These are phyloP conservation scores for Drepana falcataria DNA, from an alignment of 2,888 invertebrate species.

Conservation along the genomic window DNA sequence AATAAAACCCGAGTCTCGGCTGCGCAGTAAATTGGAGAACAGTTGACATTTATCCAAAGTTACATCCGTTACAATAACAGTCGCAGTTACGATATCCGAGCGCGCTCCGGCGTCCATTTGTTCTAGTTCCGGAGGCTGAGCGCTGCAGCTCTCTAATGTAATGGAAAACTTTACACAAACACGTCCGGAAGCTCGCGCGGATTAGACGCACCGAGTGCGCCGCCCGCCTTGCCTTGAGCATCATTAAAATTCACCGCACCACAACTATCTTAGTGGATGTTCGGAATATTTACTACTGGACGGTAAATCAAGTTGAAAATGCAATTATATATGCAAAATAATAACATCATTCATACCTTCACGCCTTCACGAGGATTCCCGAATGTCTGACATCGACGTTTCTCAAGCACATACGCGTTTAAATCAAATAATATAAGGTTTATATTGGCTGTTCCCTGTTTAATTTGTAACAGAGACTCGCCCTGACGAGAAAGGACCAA, in stretches of 20 bases:
- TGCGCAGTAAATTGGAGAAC: constrained; percentile 67
- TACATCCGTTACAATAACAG: constrained; percentile 75
- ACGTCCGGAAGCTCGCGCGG: constrained; percentile 42
- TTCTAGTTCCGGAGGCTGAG: constrained; percentile 58
- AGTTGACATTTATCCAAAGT: constrained; percentile 76
- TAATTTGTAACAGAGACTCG: too few relatives aligned
- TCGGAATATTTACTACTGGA: constrained; percentile 36
- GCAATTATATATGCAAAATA: constrained; percentile 13
- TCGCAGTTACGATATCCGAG: constrained; percentile 69
- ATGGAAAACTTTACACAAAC: constrained; percentile 68
- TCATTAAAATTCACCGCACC: constrained; percentile 61
- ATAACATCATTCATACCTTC: too few relatives aligned
- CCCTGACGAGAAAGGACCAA: too few relatives aligned
- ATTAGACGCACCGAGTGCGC: constrained; percentile 44
- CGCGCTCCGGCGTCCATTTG: constrained; percentile 58
- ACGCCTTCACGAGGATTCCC: too few relatives aligned
- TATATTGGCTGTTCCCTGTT: too few relatives aligned
- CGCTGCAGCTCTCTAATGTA: constrained; percentile 51
- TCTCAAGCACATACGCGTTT: too few relatives aligned
- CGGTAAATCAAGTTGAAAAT: constrained; percentile 35
- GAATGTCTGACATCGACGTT: too few relatives aligned
- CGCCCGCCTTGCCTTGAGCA: constrained; percentile 32
- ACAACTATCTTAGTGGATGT: constrained; percentile 27
- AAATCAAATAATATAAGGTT: too few relatives aligned
- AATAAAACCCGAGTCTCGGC: constrained; percentile 62